Evolutionary conservation across 2,113 vertebrate genomes (phyloP).

Genomic region (Vidua chalybeata): DNA sequence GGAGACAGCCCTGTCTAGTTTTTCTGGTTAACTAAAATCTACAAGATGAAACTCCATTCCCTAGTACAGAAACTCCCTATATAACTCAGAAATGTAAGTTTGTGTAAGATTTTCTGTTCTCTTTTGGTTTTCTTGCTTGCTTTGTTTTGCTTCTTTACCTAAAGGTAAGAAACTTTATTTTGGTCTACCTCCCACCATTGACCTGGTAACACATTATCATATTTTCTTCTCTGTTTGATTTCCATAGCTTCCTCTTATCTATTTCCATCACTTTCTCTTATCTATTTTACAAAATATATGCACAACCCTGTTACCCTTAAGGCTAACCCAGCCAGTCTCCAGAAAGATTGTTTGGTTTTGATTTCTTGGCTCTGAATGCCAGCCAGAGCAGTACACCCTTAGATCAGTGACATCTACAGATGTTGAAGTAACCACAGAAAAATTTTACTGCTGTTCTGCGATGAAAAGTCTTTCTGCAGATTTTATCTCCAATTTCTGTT

Average conservation of each 20-base stretch:
- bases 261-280: background rate
- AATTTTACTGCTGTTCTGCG: background rate
- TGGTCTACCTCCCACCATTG: background rate
- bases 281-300: background rate
- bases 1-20: background rate
- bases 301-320: background rate
- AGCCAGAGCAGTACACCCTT: background rate
- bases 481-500: background rate
- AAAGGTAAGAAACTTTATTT: background rate
- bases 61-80: background rate
- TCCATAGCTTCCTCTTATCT: background rate
- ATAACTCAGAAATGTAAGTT: background rate
- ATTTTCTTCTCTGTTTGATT: background rate
- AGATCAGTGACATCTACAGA: background rate
- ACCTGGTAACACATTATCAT: background rate
- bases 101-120: background rate
- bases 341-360: background rate
- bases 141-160: background rate
- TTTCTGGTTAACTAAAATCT: conserved; percentile 8
- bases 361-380: background rate
- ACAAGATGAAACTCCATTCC: background rate
- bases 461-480: background rate
- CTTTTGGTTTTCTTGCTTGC: background rate
- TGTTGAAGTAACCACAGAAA: background rate
- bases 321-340: background rate